Evolutionary conservation across 2,797 vertebrate species (phyloP), one percentile per base, ranked within the genome.

Genomic region (Pangasius mekongensis): DNA sequence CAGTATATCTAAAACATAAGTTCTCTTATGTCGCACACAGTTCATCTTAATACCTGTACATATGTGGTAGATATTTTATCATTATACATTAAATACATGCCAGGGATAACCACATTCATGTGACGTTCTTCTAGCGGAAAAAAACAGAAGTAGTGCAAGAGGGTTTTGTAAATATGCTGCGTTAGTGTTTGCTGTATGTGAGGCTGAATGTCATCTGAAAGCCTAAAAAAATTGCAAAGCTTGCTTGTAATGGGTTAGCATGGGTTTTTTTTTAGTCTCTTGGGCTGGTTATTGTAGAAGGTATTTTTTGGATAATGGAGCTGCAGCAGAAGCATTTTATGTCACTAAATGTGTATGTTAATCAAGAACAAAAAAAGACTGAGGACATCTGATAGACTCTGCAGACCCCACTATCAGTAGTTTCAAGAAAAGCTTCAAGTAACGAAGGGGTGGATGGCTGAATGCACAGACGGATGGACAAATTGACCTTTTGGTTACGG

Each of bases 361-460:
- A 14, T 78, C 2, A 78, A 49, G 39, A 86, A 27, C 18, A 30
- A 66, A 11, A 3, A 69, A 87, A 24, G 78, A 86, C 84, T 27
- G 86, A 89, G 16, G 64, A 88, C 67, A 27, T 88, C 39, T 88
- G 89, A 84, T 56, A 91, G 27, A 47, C 33, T 89, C 33, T 89
- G 33, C 52, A 87, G 5, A 4, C 5, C 10, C 47, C 71, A 49
- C 1, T 66, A 33, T 47, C 27, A 49, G 13, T 9, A 73, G 9
- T 43, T 4, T 8, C 47, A 27, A 67, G 20, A 27, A 36, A 30
- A 69, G 11, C 14, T 18, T 66, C 86, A 89, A 84, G 90, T 91
- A 84, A 89, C 71, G 22, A 74, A 86, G 27, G 13, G 54, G 7
- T 84, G 33, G 36, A 87, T 33, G n/a, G 7, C 5, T 87, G 60